Evolutionary conservation across 2,888 invertebrate genomes (phyloP).

Genomic region (Sphinx pinastri): DNA sequence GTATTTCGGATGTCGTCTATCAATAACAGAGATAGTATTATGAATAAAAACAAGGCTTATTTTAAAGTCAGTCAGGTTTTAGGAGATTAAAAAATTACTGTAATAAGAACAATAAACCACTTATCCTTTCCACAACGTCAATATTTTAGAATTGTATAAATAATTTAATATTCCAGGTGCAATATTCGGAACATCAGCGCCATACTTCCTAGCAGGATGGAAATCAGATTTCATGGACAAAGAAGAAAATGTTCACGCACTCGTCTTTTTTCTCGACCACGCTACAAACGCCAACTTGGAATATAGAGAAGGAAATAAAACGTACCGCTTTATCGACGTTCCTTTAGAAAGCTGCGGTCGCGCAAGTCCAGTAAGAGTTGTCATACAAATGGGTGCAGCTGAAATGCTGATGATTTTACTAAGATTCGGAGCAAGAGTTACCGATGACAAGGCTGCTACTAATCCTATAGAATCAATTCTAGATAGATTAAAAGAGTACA

Average conservation of each 20-base stretch:
- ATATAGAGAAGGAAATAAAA: conserved; percentile 70
- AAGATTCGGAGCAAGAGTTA: conserved; percentile 87
- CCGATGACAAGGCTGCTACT: conserved; percentile 82
- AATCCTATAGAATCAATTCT: conserved; percentile 86
- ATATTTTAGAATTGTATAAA: neutral
- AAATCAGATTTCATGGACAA: conserved; percentile 91
- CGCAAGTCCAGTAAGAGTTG: conserved; percentile 88
- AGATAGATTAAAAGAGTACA: conserved; percentile 86
- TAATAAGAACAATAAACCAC: neutral
- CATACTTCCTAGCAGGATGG: conserved; percentile 93
- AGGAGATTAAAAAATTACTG: too few species aligned
- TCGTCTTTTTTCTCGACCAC: conserved; percentile 91
- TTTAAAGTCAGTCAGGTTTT: too few species aligned
- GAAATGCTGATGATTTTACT: conserved; percentile 90
- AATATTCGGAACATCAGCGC: conserved; percentile 91
- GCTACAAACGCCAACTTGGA: conserved; percentile 87
- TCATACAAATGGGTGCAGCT: conserved; percentile 88
- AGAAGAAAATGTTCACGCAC: conserved; percentile 90
- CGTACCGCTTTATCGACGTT: conserved; percentile 88
- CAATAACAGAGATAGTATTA: too few species aligned
- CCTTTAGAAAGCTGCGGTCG: conserved; percentile 92
- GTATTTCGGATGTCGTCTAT: too few species aligned
- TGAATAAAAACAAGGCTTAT: too few species aligned
- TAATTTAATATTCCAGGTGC: conserved; percentile 86
- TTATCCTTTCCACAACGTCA: neutral